These are phyloP conservation scores for Pteruthius melanotis DNA, from an alignment of 2,113 vertebrate species.

Conservation along the genomic window DNA sequence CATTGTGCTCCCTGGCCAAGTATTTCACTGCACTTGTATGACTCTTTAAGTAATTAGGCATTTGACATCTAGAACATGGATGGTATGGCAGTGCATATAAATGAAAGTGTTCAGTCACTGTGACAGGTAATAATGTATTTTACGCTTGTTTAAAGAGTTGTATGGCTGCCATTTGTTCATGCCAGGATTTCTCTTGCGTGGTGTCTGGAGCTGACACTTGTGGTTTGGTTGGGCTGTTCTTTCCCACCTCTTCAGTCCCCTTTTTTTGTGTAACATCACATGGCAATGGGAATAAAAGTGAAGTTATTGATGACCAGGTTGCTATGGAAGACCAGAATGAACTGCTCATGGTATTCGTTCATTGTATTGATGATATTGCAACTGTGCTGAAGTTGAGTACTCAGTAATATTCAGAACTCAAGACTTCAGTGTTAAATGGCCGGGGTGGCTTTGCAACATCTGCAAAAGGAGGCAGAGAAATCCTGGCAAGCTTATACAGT, in stretches of 20 bases:
- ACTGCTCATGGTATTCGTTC: neutral
- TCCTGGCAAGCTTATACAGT: neutral
- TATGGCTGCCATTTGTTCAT: neutral
- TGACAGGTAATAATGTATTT: neutral
- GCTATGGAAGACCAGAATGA: neutral
- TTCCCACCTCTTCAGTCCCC: neutral
- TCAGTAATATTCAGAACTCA: neutral
- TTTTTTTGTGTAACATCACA: neutral
- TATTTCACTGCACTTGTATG: neutral
- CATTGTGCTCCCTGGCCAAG: neutral
- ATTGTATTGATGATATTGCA: neutral
- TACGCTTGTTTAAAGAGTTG: neutral
- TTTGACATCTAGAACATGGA: neutral
- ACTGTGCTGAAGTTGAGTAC: neutral
- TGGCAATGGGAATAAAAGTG: neutral
- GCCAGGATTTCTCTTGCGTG: neutral
- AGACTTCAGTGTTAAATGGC: neutral
- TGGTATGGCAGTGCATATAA: neutral
- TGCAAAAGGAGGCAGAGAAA: neutral
- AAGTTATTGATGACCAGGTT: neutral
- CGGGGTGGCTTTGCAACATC: neutral
- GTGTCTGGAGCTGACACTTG: neutral
- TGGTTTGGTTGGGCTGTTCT: neutral
- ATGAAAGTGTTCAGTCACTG: neutral
- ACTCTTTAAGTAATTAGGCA: neutral